phyloP scores from a whole-genome alignment of 2,888 invertebrate species.

The Urechis unicinctus region DNA sequence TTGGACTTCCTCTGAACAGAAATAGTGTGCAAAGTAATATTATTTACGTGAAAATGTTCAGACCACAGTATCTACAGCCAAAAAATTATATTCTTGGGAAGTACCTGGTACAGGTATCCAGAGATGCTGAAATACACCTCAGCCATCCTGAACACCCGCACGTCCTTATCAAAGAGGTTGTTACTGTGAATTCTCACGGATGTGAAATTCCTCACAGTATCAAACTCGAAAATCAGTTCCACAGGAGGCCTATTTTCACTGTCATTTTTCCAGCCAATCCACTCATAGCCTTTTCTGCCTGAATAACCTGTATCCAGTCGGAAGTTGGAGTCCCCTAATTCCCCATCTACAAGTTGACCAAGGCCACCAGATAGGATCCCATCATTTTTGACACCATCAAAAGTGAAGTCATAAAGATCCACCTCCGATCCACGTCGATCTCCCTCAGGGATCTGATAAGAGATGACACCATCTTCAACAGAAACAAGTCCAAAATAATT shows the following conservation, averaged over 20 bases:
- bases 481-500: background rate
- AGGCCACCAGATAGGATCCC: slow-evolving; percentile 65
- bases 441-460: slow-evolving; percentile 84
- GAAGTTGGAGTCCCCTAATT: slow-evolving; percentile 70
- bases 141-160: slow-evolving; percentile 77
- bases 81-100: too few relatives aligned
- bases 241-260: slow-evolving; percentile 62
- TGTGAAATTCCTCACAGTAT: slow-evolving; percentile 78
- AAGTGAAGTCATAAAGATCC: slow-evolving; percentile 76
- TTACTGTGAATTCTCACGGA: slow-evolving; percentile 75
- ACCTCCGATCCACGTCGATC: slow-evolving; percentile 72
- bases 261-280: slow-evolving; percentile 77
- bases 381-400: slow-evolving; percentile 68
- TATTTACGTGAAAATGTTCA: too few relatives aligned
- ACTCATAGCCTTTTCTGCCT: slow-evolving; percentile 63
- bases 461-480: slow-evolving; percentile 76
- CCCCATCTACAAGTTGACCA: slow-evolving; percentile 77
- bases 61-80: too few relatives aligned
- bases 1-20: too few relatives aligned
- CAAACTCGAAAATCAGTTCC: slow-evolving; percentile 78
- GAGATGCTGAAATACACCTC: slow-evolving; percentile 67
- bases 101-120: too few relatives aligned
- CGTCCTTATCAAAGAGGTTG: slow-evolving; percentile 78
- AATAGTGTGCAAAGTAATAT: too few relatives aligned
- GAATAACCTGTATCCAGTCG: slow-evolving; percentile 61